Evolutionary conservation across 2,113 vertebrate genomes (phyloP), one percentile per base, ranked within the genome.

Genomic region (Pseudois nayaur): DNA sequence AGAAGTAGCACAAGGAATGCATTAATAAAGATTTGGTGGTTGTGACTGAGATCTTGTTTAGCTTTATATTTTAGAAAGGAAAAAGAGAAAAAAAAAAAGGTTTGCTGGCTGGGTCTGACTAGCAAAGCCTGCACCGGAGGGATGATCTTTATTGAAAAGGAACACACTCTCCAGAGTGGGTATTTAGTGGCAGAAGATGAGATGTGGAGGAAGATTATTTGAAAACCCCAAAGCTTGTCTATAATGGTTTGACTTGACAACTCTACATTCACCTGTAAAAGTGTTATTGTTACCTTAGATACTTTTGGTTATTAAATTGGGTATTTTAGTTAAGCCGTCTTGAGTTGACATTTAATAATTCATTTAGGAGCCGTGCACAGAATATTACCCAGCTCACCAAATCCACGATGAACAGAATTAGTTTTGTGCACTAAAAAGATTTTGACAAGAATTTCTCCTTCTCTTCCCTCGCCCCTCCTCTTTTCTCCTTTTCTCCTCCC

Each of bases 1-100:
- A 99, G 99, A 99, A 99, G 99, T 99, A 99, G 99, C 99, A 99
- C 99, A 99, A 99, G 99, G 99, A 99, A 99, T 99, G 99, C 99
- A 99, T 99, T 99, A 99, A 99, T 99, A 99, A 99, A 99, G 99
- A 99, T 99, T 99, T 99, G 99, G 99, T 99, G 99, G 99, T 99
- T 99, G 99, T 99, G 99, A 99, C 99, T 99, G 99, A 99, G 99
- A 99, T 99, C 99, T 99, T 99, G 98, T 99, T 99, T 99, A 98
- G 98, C 98, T 99, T 99, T 99, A 98, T 99, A 98, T 99, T 99
- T 99, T 98, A 98, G 98, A 12, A 48, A 52, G 2, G 6, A 16
- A 8, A 33, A 25, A 33, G 50, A 1, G 3, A 29, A 5, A 83
- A 98, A 98, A 98, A 76, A 98, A 97, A 93, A 43, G 97, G 97